Evolutionary conservation across 2,888 invertebrate species (phyloP).

Genomic region (Hetaerina titia): DNA sequence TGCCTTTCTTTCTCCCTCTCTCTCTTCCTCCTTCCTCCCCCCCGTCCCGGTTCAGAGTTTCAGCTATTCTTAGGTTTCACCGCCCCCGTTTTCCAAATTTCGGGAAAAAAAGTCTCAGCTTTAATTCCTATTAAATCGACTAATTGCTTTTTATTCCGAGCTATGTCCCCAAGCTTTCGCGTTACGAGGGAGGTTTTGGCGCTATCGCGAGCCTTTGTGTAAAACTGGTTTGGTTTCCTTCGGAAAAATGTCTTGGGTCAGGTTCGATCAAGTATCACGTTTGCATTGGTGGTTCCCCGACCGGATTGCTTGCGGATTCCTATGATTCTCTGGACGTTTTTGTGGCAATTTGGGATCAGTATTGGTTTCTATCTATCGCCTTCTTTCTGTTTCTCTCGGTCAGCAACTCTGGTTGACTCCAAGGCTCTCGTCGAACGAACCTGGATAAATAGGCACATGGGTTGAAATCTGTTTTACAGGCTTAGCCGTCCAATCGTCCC

Average conservation of each 20-base stretch:
- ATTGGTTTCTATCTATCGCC: too few species aligned
- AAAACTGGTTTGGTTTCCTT: not conserved
- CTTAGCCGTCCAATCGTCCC: too few species aligned
- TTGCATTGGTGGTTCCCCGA: not conserved
- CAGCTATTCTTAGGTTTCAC: not conserved
- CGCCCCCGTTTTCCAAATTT: not conserved
- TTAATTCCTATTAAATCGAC: slow-evolving; percentile 1
- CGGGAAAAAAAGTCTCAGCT: not conserved
- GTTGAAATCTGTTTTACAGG: too few species aligned
- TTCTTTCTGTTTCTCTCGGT: too few species aligned
- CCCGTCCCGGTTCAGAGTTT: not conserved
- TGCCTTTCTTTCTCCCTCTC: not conserved
- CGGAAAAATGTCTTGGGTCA: not conserved
- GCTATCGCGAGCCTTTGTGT: not conserved
- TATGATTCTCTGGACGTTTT: too few species aligned
- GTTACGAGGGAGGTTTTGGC: not conserved
- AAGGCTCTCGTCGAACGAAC: too few species aligned
- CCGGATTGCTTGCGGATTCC: too few species aligned
- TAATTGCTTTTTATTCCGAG: slow-evolving; percentile 2
- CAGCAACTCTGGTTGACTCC: too few species aligned
- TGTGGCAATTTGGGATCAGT: too few species aligned
- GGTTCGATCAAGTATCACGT: not conserved
- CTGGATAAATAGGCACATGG: too few species aligned
- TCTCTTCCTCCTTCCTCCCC: not conserved
- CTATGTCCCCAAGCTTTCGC: not conserved